Evolutionary conservation across 2,797 vertebrate species (phyloP), one percentile per base, ranked within the genome.

Genomic region (Lycodopsis pacificus): DNA sequence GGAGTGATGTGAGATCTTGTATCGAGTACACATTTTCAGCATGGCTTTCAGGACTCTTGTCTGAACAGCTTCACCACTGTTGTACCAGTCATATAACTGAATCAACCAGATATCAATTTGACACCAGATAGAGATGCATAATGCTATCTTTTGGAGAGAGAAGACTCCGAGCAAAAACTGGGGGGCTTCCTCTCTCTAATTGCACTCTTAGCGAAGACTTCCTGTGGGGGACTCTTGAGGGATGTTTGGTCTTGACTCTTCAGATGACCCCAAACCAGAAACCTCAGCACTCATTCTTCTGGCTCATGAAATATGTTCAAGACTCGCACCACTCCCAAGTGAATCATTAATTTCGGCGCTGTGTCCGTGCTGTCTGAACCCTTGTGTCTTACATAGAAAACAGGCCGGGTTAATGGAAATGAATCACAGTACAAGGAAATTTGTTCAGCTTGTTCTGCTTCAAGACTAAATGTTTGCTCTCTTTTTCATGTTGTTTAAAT

Each of bases 171-270:
- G 68, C 57, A 77, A 63, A 86, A 73, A 77, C 1, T 14, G 62
- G 63, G 70, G 51, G 74, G 58, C 80, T 84, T 85, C 81, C 77
- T 76, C 62, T 86, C 77, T 83, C 66, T 85, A 87, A 91, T 92
- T 90, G 82, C 77, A 54, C 71, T 84, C 85, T 85, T 83, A 82
- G 83, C 75, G 61, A 94, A 93, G 68, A 93, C 92, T 94, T 95
- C 94, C 95, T 95, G 92, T 91, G 89, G 81, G 53, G 83, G 90
- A 92, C 82, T 87, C 86, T 71, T 57, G 66, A 90, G 92, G 92
- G 93, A 95, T 91, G 93, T 91, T 91, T 89, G 91, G 92, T 93
- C 93, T 94, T 94, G 92, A 93, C 91, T 95, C 93, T 92, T 91
- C 78, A 89, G 89, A 91, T 94, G 94, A 95, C 91, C 94, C 92